phyloP scores from a whole-genome alignment of 2,888 invertebrate genomes.

The Odontocerum albicorne region DNA sequence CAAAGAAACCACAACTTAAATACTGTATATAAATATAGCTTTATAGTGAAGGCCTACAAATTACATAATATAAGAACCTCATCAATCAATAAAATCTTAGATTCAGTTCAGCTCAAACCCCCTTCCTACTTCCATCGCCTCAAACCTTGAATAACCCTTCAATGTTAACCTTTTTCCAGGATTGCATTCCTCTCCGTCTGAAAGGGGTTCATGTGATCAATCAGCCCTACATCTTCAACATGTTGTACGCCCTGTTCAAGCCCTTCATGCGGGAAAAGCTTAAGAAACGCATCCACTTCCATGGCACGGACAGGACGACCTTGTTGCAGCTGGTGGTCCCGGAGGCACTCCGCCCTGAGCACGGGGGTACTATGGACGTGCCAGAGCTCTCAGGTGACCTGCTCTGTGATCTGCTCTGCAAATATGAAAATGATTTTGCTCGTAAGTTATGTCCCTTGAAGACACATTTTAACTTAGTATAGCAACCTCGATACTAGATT shows the following conservation, averaged over 20 bases:
- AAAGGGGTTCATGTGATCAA: constrained; percentile 88
- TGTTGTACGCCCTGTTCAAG: constrained; percentile 83
- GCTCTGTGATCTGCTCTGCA: constrained; percentile 66
- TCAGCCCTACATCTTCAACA: constrained; percentile 84
- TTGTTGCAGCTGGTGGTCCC: constrained; percentile 61
- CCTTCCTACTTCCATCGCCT: no score
- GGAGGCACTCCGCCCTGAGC: constrained; percentile 60
- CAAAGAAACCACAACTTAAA: no score
- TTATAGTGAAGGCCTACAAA: no score
- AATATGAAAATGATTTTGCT: constrained; percentile 68
- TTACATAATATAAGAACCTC: no score
- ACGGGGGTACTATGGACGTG: constrained; percentile 69
- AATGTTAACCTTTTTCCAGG: no score
- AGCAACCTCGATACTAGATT: no score
- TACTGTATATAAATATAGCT: no score
- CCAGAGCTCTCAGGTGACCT: constrained; percentile 63
- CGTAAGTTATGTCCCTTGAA: constrained; percentile 50
- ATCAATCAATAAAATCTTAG: no score
- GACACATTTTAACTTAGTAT: no score
- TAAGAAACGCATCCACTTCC: constrained; percentile 74
- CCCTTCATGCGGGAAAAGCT: constrained; percentile 86
- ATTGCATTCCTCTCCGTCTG: constrained; percentile 78
- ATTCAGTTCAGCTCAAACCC: no score
- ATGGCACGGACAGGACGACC: constrained; percentile 67
- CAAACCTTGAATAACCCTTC: no score